These are phyloP conservation scores for Solea solea DNA, from an alignment of 2,113 vertebrate genomes.

Conservation along the genomic window DNA sequence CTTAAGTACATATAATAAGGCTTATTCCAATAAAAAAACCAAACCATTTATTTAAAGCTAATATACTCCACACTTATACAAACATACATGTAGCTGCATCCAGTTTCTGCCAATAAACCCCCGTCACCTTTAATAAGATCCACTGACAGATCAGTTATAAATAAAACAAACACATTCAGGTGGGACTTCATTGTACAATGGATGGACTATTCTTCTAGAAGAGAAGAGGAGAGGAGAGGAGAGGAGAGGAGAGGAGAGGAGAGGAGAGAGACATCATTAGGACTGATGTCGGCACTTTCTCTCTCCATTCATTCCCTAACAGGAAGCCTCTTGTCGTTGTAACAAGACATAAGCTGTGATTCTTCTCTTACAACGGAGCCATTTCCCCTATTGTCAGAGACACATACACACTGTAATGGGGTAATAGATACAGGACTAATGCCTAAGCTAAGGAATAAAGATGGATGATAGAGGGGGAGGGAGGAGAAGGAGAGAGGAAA, in stretches of 20 bases:
- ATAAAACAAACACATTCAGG: too few species aligned
- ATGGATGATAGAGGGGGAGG: slow-evolving; percentile 60
- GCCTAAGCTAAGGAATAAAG: slow-evolving; percentile 62
- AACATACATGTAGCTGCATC: too few species aligned
- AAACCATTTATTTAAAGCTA: too few species aligned
- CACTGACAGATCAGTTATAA: too few species aligned
- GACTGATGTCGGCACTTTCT: slow-evolving; percentile 32
- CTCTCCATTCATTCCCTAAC: slow-evolving; percentile 28
- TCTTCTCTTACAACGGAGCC: slow-evolving; percentile 30
- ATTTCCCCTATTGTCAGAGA: slow-evolving; percentile 67
- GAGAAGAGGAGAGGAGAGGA: background rate
- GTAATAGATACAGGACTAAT: slow-evolving; percentile 78
- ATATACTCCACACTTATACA: too few species aligned
- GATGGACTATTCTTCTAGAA: background rate
- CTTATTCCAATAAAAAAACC: too few species aligned
- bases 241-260: background rate
- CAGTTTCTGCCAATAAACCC: too few species aligned
- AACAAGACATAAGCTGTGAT: slow-evolving; percentile 33
- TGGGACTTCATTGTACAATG: too few species aligned
- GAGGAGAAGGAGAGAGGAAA: slow-evolving; percentile 45
- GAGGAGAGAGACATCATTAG: slow-evolving; percentile 11
- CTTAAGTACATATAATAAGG: too few species aligned
- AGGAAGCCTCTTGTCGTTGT: slow-evolving; percentile 52
- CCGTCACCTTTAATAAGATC: too few species aligned
- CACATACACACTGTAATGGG: slow-evolving; percentile 62